Base-by-base conservation (phyloP, 2,888 invertebrate species). In the Ichneumoninae sp. region DNA sequence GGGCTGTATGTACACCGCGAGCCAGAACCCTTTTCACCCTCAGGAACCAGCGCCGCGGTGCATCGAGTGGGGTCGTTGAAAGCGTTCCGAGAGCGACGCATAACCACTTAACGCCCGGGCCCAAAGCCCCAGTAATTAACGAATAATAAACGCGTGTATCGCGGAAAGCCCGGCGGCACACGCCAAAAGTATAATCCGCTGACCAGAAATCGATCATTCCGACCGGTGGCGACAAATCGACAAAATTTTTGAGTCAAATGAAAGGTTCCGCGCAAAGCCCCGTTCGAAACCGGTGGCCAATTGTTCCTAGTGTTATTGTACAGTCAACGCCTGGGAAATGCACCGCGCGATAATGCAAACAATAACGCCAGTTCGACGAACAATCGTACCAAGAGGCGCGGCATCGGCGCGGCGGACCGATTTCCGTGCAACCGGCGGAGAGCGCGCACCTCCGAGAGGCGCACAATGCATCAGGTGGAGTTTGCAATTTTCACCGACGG, bases 81-180 rank as follows among this genome's bases (percentile, higher is more conserved):
- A 60, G 76, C 26, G 16, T 22, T 40, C 40, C 60, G 47, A 19
- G 72, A 57, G 44, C 52, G 50, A 50, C 71, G 79, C 70, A 71
- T 62, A 80, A 80, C 74, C 81, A 78, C 78, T 84, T 78, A 74
- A 81, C 77, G 77, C 77, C 62, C 68, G 60, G 16, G 19, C 71
- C 78, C 65, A 57, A 54, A 70, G 74, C 54, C 52, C 54, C 52
- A 68, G 69, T 81, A 81, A 81, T 84, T 84, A 84, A 65, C 77
- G 80, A 84, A 84, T 81, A 74, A 54, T 30, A 75, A 75, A 36
- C 16, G 8, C 54, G 30, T 62, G 33, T 33, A 62, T 33, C 60
- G 16, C n/a, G 16, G 3, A 16, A 62, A 30, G 30, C 26, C 30
- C 7, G 60, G 60, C n/a, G 57, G 60, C 30, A 33, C 22, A 57